A percentile compares a stretch with the other conserved stretches of the same genome.
These are phyloP conservation scores for Scaptomyza caliginosa DNA, from an alignment of 2,888 invertebrate genomes.

Conservation along the genomic window DNA sequence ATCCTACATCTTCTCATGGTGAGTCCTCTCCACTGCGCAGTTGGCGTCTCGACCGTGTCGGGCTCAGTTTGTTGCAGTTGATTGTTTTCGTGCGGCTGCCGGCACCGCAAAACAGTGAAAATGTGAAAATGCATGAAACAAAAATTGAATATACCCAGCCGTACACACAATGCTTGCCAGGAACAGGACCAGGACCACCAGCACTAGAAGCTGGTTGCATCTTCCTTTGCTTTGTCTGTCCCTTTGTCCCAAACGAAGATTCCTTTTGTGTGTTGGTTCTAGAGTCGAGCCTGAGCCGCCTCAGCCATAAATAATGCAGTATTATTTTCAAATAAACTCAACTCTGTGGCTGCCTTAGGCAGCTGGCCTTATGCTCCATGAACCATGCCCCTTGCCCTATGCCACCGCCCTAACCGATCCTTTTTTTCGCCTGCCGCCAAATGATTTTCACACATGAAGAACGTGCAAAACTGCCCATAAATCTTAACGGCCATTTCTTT, in stretches of 20 bases:
- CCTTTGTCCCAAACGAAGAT: slow-evolving; percentile 17
- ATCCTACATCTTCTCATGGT: slow-evolving; percentile 37
- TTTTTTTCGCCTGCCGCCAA: slow-evolving; percentile 48
- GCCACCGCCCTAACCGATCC: neutral
- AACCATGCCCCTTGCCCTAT: neutral
- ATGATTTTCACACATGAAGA: slow-evolving; percentile 79
- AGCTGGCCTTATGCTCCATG: slow-evolving; percentile 19
- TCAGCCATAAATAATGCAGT: slow-evolving; percentile 75
- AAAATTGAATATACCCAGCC: slow-evolving; percentile 58
- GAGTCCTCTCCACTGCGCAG: neutral
- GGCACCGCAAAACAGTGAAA: slow-evolving; percentile 61
- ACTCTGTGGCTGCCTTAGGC: slow-evolving; percentile 58
- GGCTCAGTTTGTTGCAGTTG: slow-evolving; percentile 60
- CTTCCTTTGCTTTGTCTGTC: slow-evolving; percentile 11
- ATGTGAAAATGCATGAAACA: slow-evolving; percentile 68
- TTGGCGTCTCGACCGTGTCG: slow-evolving; percentile 20
- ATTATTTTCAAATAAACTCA: slow-evolving; percentile 80
- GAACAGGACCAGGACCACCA: slow-evolving; percentile 5
- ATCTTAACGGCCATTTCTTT: slow-evolving; percentile 53
- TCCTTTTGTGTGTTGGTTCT: slow-evolving; percentile 36
- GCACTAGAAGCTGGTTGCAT: slow-evolving; percentile 27
- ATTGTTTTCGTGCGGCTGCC: slow-evolving; percentile 73
- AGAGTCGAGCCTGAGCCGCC: slow-evolving; percentile 47
- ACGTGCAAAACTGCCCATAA: slow-evolving; percentile 76
- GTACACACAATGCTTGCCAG: slow-evolving; percentile 16